Conservation (phyloP, 2,113 vertebrate genomes). For the Oriolus oriolus region DNA sequence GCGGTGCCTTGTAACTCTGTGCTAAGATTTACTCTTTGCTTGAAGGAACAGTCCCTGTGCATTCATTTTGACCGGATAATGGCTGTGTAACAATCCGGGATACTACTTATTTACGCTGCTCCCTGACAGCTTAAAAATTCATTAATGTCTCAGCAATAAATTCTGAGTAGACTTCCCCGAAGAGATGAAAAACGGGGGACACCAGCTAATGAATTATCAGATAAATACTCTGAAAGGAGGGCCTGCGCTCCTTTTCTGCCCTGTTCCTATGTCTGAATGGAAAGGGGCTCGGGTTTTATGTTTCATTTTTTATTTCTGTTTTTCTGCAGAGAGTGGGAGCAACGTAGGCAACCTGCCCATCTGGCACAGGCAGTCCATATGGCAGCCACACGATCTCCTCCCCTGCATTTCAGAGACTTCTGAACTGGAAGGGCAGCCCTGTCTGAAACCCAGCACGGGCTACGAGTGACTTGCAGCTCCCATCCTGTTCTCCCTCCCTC, state of each 20-base stretch:
- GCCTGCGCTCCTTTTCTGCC: not conserved
- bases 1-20: not conserved
- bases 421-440: constrained; percentile 36
- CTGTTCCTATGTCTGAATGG: not conserved
- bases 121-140: constrained; percentile 69
- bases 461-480: constrained; percentile 46
- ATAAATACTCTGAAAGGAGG: not conserved
- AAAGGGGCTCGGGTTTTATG: not conserved
- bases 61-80: constrained; percentile 52
- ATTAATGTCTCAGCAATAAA: constrained; percentile 64
- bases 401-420: not conserved
- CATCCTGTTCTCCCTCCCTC: constrained; percentile 11
- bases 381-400: not conserved
- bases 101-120: constrained; percentile 67
- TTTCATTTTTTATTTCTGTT: not conserved
- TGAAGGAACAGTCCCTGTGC: constrained; percentile 49
- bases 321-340: not conserved
- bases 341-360: not conserved
- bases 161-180: constrained; percentile 20
- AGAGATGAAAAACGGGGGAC: constrained; percentile 26
- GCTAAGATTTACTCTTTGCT: constrained; percentile 58
- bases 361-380: not conserved
- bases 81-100: constrained; percentile 46
- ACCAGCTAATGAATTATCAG: constrained; percentile 54
- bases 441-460: constrained; percentile 41